Base-by-base conservation (phyloP, 2,113 vertebrate species). In the Psilopsiagon aurifrons region DNA sequence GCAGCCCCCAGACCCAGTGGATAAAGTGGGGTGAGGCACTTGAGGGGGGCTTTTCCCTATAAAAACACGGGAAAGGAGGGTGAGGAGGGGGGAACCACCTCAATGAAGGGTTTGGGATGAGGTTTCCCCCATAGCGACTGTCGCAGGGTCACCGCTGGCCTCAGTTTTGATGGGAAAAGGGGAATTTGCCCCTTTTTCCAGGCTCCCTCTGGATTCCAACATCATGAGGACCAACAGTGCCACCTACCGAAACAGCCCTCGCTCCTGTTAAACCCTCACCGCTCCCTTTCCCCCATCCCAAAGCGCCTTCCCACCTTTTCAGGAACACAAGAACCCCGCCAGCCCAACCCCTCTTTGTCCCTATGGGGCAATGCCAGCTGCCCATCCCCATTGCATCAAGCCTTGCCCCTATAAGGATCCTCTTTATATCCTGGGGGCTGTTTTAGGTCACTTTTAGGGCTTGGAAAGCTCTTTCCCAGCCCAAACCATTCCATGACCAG, bases 201-300 rank as follows among this genome's bases (percentile, higher is more conserved):
- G 13, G 22, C 1, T 5, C 14, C 1, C 18, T 0, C 49, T 5
- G 31, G 19, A 44, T 22, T 5, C 49, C 18, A 2, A 49, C 35
- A 0, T 37, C 2, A 3, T 46, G 7, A 71, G 62, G 80, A 12
- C 81, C 35, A 5, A 76, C 59, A 83, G n/a, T n/a, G 93, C 95
- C 95, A 96, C 31, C 95, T 96, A 44, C 88, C 46, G 93, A 93
- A 57, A 10, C 9, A 1, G 16, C 19, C 37, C 27, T 18, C 3
- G 2, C 37, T 1, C 0, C 0, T 9, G 3, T 1, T 1, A 12
- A 81, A 12, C 19, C 6, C 10, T 4, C 59, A 0, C 0, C 1
- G 23, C n/a, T 33, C 25, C 15, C 7, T 31, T 71, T 52, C 41
- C 13, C 24, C 3, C n/a, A 17, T 39, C n/a, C 31, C 19, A 46